Base-by-base conservation (phyloP, 2,888 invertebrate genomes). In the Tetranychus truncatus region DNA sequence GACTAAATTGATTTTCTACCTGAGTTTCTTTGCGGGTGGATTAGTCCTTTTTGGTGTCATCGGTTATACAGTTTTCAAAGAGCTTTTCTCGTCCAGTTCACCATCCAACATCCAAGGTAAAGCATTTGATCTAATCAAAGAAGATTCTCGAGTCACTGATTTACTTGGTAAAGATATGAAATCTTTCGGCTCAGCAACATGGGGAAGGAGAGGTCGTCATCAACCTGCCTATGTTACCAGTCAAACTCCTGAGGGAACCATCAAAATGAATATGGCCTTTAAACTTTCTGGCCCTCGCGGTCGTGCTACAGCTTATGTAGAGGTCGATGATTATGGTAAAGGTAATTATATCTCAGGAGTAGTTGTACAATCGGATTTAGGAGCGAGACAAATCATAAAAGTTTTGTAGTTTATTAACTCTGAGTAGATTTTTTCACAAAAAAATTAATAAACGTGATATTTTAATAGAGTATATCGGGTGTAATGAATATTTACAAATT, bases 21-120 rank as follows among this genome's bases (percentile, higher is more conserved):
- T 69, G 21, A 24, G 20, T 11, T 69, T 69, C 34, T 69, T 69
- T 69, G 69, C 69, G 11, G 69, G 69, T 69, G 69, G 69, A 21
- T 11, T 69, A 8, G 20, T 21, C 5, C 20, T 69, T 6, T 1
- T 69, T n/a, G 69, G 69, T 24, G 20, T 24, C 9, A 21, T 69
- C 11, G 2, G 9, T 24, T 9, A 9, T 69, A 24, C 20, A 5
- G 9, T 69, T 20, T 69, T 24, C 20, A 11, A 11, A 3, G 69
- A 69, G 34, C 21, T 69, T 9, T 69, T 69, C 34, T 20, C 21
- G 20, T 69, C 69, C 18, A 24, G 21, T 9, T 69, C 69, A 9
- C 21, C 34, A 20, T 69, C 20, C n/a, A 69, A 69, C 3, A 69
- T 69, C 34, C 69, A 69, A 20, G 21, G 34, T 24, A 69, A 69